Conservation (phyloP, 2,888 invertebrate species). For the Lapara coniferarum region DNA sequence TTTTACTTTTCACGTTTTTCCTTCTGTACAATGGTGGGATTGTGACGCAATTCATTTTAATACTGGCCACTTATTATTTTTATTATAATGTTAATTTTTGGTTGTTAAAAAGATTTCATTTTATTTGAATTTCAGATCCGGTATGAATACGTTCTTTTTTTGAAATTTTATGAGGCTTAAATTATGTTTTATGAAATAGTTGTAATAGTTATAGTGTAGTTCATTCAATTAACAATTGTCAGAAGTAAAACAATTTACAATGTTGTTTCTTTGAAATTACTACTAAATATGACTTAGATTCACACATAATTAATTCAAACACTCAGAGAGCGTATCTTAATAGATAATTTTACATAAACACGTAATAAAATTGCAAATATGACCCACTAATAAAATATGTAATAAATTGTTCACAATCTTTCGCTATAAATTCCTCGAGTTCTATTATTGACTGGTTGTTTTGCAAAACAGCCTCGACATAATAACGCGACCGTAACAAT, state of each 20-base stretch:
- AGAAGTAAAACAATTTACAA: too few species aligned
- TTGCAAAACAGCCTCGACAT: slow-evolving; percentile 30
- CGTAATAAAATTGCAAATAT: background rate
- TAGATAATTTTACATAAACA: background rate
- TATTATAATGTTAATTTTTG: background rate
- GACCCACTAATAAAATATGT: background rate
- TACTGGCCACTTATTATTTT: slow-evolving; percentile 2
- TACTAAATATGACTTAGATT: too few species aligned
- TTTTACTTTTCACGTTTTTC: slow-evolving; percentile 20
- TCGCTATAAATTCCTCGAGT: background rate
- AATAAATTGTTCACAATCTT: background rate
- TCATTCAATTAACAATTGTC: too few species aligned
- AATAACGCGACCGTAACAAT: slow-evolving; percentile 26
- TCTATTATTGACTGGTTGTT: slow-evolving; percentile 17
- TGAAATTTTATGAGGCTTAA: too few species aligned
- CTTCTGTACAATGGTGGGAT: slow-evolving; percentile 14
- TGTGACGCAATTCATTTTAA: slow-evolving; percentile 22
- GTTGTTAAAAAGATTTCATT: background rate
- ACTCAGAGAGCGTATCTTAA: background rate
- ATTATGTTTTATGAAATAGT: too few species aligned
- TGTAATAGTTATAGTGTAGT: too few species aligned
- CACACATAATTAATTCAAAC: too few species aligned
- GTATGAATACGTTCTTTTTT: background rate
- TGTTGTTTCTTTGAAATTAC: too few species aligned
- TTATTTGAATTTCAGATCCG: background rate